Evolutionary conservation across 2,113 vertebrate species (phyloP).

Genomic region (Petaurus breviceps): DNA sequence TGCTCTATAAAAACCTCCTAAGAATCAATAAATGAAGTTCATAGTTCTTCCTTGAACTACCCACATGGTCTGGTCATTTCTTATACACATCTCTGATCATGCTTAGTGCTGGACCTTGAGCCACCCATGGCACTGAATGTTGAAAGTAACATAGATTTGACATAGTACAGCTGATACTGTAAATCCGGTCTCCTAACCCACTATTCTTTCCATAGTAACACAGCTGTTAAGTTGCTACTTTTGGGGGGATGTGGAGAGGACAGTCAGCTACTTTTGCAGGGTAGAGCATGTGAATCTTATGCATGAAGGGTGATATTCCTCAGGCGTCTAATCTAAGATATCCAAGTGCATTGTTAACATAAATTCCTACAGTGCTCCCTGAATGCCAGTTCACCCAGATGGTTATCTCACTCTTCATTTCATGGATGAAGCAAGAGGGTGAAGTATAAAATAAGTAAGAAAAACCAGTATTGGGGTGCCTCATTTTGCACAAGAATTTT

Average conservation of each 20-base stretch:
- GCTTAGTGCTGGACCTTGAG: too few relatives aligned
- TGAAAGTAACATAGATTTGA: background rate
- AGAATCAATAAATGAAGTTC: too few relatives aligned
- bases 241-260: background rate
- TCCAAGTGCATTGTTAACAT: background rate
- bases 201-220: background rate
- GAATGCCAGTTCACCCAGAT: background rate
- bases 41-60: too few relatives aligned
- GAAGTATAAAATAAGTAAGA: background rate
- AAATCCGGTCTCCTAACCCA: background rate
- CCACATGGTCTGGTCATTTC: too few relatives aligned
- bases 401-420: background rate
- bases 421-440: background rate
- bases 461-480: too few relatives aligned
- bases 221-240: background rate
- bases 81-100: too few relatives aligned
- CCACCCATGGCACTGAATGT: too few relatives aligned
- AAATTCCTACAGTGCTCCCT: background rate
- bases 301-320: background rate
- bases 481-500: background rate
- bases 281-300: background rate
- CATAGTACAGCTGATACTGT: background rate
- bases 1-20: too few relatives aligned
- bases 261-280: background rate
- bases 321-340: background rate